phyloP scores from a whole-genome alignment of 2,888 invertebrate genomes.

The Cartodere bifasciata region DNA sequence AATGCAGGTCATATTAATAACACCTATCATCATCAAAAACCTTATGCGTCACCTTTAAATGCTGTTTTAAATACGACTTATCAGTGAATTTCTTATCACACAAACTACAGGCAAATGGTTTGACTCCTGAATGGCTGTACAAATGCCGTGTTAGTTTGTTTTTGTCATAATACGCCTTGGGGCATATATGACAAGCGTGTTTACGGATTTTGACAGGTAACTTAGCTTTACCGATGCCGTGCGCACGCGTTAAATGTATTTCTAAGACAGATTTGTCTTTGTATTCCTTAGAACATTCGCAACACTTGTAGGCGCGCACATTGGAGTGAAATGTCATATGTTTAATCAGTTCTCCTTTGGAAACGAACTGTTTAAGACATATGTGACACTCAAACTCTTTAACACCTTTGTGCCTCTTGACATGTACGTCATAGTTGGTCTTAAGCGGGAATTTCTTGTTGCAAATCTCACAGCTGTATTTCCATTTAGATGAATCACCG shows the following conservation, averaged over 20 bases:
- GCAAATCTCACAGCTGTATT: constrained; percentile 16
- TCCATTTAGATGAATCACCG: constrained; percentile 15
- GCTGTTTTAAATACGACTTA: constrained; percentile 16
- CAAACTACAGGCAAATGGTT: constrained; percentile 13
- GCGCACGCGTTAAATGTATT: constrained; percentile 38
- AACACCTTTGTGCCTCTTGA: constrained; percentile 17
- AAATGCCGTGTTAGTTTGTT: constrained; percentile 17
- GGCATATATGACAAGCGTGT: constrained; percentile 16
- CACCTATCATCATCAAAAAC: no score
- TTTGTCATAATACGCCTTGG: constrained; percentile 27
- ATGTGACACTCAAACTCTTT: constrained; percentile 18
- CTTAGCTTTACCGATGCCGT: constrained; percentile 29
- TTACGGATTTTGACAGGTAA: constrained; percentile 26
- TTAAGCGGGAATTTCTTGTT: constrained; percentile 16
- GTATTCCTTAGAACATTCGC: constrained; percentile 39
- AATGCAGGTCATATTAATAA: no score
- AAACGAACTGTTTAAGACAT: constrained; percentile 17
- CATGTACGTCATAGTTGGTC: constrained; percentile 16
- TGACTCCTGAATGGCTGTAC: constrained; percentile 16
- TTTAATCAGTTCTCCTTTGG: constrained; percentile 15
- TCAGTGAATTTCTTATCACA: constrained; percentile 17
- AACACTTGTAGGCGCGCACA: constrained; percentile 26
- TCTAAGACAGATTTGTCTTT: constrained; percentile 34
- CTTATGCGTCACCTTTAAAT: constrained; percentile 14
- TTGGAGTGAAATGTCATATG: constrained; percentile 18